A percentile compares a stretch with the other conserved stretches of the same genome.
These are phyloP conservation scores for Drosophila kanapiae DNA, from an alignment of 1,140 invertebrate genomes.

Conservation along the genomic window DNA sequence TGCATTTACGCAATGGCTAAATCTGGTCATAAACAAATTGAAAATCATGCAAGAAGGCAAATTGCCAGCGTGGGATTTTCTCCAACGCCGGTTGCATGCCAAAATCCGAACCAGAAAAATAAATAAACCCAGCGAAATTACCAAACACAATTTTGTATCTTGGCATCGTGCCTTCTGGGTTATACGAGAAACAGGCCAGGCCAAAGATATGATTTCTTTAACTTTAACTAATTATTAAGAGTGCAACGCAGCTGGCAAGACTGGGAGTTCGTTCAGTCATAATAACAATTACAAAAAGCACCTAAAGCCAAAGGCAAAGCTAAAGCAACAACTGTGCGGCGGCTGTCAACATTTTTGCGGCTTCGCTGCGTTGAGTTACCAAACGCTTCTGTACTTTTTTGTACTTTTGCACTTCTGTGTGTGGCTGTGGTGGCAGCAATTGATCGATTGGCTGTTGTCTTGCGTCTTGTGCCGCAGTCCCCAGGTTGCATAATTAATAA, in stretches of 20 bases:
- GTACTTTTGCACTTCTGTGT: constrained; percentile 31
- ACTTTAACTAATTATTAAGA: constrained; percentile 29
- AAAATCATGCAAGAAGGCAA: constrained; percentile 50
- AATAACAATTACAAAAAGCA: constrained; percentile 35
- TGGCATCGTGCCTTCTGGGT: constrained; percentile 42
- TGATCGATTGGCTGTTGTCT: constrained; percentile 67
- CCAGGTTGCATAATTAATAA: constrained; percentile 77
- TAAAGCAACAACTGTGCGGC: constrained; percentile 29
- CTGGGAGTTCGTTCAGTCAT: constrained; percentile 39
- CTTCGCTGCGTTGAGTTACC: constrained; percentile 70
- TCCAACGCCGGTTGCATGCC: constrained; percentile 54
- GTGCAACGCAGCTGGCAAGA: constrained; percentile 28
- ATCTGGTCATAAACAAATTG: constrained; percentile 48
- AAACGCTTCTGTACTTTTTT: constrained; percentile 54
- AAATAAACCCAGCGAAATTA: constrained; percentile 55
- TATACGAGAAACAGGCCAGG: constrained; percentile 21
- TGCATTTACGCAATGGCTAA: constrained; percentile 67
- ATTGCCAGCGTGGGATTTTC: constrained; percentile 65
- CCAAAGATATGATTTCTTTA: constrained; percentile 2
- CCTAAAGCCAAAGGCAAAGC: not conserved
- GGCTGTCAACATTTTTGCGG: constrained; percentile 70
- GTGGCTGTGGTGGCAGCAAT: constrained; percentile 51
- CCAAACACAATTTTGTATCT: constrained; percentile 8
- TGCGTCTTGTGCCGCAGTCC: constrained; percentile 38
- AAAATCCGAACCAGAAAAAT: constrained; percentile 53